These are phyloP conservation scores for Orius insidiosus DNA, from an alignment of 1,140 invertebrate species.

Conservation along the genomic window DNA sequence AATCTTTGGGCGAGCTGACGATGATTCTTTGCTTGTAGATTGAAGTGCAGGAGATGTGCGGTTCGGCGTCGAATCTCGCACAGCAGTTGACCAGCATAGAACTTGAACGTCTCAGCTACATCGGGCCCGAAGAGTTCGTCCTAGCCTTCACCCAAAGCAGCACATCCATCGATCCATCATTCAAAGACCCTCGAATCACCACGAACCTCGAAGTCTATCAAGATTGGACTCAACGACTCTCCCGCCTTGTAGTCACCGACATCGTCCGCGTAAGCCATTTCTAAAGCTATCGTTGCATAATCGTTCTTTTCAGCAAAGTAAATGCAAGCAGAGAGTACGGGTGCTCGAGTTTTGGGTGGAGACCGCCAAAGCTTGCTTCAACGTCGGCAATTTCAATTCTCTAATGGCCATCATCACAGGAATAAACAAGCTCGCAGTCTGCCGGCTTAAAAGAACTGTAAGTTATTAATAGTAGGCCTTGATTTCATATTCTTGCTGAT, in stretches of 20 bases:
- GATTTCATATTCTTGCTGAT: no score
- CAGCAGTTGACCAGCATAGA: conserved; percentile 88
- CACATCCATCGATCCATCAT: conserved; percentile 56
- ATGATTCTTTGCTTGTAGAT: conserved; percentile 30
- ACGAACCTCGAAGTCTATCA: conserved; percentile 85
- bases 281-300: no score
- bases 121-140: conserved; percentile 89
- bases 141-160: conserved; percentile 66
- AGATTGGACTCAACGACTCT: conserved; percentile 90
- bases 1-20: no score
- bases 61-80: conserved; percentile 61
- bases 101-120: conserved; percentile 76
- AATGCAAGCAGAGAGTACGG: conserved; percentile 74
- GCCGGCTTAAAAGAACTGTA: conserved; percentile 84
- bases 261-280: conserved; percentile 72
- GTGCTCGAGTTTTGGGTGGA: conserved; percentile 92
- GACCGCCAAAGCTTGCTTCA: conserved; percentile 85
- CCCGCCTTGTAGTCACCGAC: conserved; percentile 84
- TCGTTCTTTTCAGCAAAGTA: conserved; percentile 57
- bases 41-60: conserved; percentile 58
- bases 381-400: conserved; percentile 94
- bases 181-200: conserved; percentile 42
- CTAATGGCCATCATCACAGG: conserved; percentile 92
- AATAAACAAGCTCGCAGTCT: conserved; percentile 78
- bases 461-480: no score